phyloP scores from a whole-genome alignment of 2,888 invertebrate genomes.

The Vanessa cardui region DNA sequence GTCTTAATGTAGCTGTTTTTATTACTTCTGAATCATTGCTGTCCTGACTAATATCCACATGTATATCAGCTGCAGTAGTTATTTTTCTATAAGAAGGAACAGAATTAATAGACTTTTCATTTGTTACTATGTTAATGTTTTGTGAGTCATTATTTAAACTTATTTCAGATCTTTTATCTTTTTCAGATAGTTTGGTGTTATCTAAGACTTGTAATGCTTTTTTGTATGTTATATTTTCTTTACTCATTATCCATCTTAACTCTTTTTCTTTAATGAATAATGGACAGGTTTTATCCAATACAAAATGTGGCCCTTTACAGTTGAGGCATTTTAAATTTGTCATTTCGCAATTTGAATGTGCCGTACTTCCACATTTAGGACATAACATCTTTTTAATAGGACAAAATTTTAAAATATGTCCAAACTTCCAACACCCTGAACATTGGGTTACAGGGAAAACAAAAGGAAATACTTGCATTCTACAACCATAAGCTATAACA shows the following conservation, averaged over 20 bases:
- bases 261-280: slow-evolving; percentile 32
- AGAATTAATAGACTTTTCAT: background rate
- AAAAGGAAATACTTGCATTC: slow-evolving; percentile 19
- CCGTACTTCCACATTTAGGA: slow-evolving; percentile 25
- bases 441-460: slow-evolving; percentile 19
- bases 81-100: background rate
- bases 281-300: slow-evolving; percentile 29
- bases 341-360: slow-evolving; percentile 9
- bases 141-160: background rate
- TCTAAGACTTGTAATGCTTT: slow-evolving; percentile 17
- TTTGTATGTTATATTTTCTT: slow-evolving; percentile 30
- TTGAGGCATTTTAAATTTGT: slow-evolving; percentile 28
- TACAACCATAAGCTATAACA: slow-evolving; percentile 18
- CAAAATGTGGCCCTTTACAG: slow-evolving; percentile 34
- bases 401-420: slow-evolving; percentile 18
- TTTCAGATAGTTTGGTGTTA: background rate
- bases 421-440: slow-evolving; percentile 25
- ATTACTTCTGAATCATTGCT: no score
- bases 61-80: background rate
- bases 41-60: no score
- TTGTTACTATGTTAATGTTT: background rate
- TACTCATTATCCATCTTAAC: slow-evolving; percentile 29
- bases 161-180: background rate
- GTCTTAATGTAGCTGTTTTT: no score
- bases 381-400: slow-evolving; percentile 22